Conservation (phyloP, 2,797 vertebrate species). For the Oreortyx pictus region DNA sequence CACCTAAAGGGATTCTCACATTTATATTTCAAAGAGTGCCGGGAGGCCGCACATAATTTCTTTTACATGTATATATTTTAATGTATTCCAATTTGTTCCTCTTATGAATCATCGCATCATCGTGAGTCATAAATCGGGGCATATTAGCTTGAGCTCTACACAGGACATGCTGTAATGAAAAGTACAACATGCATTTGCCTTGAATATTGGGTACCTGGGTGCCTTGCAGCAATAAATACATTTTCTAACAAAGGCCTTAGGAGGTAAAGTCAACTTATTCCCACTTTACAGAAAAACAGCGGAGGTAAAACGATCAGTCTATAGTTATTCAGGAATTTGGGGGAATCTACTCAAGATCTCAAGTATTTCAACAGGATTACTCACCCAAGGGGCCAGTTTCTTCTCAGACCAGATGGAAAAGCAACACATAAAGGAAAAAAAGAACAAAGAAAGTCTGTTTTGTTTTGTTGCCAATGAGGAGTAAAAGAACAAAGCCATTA, state of each 20-base stretch:
- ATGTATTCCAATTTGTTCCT: slow-evolving; percentile 54
- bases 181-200: background rate
- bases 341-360: background rate
- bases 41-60: background rate
- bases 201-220: background rate
- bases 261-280: slow-evolving; percentile 2
- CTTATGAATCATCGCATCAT: slow-evolving; percentile 17
- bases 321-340: background rate
- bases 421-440: slow-evolving; percentile 21
- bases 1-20: slow-evolving; percentile 59
- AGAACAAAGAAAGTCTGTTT: slow-evolving; percentile 40
- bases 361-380: background rate
- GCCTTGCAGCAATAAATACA: background rate
- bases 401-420: slow-evolving; percentile 38
- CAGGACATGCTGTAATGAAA: background rate
- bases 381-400: background rate
- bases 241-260: background rate
- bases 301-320: background rate
- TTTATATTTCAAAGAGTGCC: slow-evolving; percentile 46
- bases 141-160: slow-evolving; percentile 38
- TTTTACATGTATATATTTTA: slow-evolving; percentile 47
- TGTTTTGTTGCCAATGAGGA: slow-evolving; percentile 9
- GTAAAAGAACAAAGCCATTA: slow-evolving; percentile 39
- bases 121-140: background rate
- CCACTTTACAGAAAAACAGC: background rate